Conservation (phyloP, 2,113 vertebrate genomes). For the Buteo buteo region DNA sequence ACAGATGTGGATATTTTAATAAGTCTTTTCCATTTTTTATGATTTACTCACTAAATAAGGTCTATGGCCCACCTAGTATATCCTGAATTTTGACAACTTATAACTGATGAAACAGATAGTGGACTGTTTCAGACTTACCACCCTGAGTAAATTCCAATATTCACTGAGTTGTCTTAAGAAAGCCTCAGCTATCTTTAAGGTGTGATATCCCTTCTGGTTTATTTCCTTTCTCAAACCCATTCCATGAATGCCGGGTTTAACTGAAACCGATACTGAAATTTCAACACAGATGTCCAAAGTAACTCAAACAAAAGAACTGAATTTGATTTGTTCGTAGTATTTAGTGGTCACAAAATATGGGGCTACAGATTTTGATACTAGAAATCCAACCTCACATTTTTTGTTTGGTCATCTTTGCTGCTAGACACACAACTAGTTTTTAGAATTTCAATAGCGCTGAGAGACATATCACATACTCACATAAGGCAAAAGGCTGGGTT, state of each 20-base stretch:
- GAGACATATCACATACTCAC: slow-evolving; percentile 74
- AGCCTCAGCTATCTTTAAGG: not conserved
- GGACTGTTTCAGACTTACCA: not conserved
- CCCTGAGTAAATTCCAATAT: not conserved
- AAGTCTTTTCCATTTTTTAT: not conserved
- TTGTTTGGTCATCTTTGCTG: not conserved
- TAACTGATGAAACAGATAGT: not conserved
- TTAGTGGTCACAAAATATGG: not conserved
- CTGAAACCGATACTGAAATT: not conserved
- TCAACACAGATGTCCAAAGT: not conserved
- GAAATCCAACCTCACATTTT: not conserved
- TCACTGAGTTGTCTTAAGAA: not conserved
- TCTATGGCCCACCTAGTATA: not conserved
- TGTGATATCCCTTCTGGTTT: not conserved
- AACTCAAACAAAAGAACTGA: not conserved
- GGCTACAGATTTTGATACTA: not conserved
- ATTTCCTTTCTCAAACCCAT: not conserved
- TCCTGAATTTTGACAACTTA: not conserved
- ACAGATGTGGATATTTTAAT: not conserved
- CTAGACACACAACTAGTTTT: not conserved
- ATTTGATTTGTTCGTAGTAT: not conserved
- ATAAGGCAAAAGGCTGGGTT: slow-evolving; percentile 97
- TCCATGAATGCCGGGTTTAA: not conserved
- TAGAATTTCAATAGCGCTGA: not conserved
- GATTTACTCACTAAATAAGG: not conserved